phyloP scores from a whole-genome alignment of 1,140 invertebrate genomes.

The Drosophila bipectinata region DNA sequence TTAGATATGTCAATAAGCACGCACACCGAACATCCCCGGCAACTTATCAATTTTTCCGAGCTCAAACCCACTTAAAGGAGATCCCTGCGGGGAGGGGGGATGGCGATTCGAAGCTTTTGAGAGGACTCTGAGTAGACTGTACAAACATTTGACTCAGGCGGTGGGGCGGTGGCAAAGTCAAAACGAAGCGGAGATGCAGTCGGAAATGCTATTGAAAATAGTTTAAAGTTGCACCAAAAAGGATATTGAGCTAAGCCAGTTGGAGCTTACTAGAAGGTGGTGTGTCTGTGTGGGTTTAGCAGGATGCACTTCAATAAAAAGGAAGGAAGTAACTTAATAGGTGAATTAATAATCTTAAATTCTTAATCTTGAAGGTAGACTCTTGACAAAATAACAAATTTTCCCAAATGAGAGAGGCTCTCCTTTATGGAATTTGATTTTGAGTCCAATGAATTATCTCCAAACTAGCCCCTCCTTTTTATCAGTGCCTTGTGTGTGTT shows the following conservation, averaged over 20 bases:
- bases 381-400: not conserved
- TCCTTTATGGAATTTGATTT: too few relatives aligned
- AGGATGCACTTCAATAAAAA: not conserved
- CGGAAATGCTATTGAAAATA: conserved; percentile 80
- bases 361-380: not conserved
- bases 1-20: conserved; percentile 60
- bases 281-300: conserved; percentile 12
- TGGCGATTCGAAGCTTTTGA: not conserved
- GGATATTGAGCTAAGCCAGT: conserved; percentile 81
- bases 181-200: conserved; percentile 60
- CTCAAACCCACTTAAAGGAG: conserved; percentile 49
- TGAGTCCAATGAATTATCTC: not conserved
- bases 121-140: conserved; percentile 28
- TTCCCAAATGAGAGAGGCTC: not conserved
- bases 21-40: conserved; percentile 41
- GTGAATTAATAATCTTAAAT: not conserved
- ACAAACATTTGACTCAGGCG: conserved; percentile 62
- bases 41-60: conserved; percentile 67
- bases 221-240: conserved; percentile 77
- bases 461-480: not conserved
- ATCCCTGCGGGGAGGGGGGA: conserved; percentile 18
- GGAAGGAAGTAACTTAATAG: not conserved
- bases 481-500: conserved; percentile 13
- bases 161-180: conserved; percentile 49
- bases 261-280: conserved; percentile 54